A percentile compares a stretch with the other conserved stretches of the same genome.
Conservation (phyloP, 2,113 vertebrate species). For the Otus sunia region DNA sequence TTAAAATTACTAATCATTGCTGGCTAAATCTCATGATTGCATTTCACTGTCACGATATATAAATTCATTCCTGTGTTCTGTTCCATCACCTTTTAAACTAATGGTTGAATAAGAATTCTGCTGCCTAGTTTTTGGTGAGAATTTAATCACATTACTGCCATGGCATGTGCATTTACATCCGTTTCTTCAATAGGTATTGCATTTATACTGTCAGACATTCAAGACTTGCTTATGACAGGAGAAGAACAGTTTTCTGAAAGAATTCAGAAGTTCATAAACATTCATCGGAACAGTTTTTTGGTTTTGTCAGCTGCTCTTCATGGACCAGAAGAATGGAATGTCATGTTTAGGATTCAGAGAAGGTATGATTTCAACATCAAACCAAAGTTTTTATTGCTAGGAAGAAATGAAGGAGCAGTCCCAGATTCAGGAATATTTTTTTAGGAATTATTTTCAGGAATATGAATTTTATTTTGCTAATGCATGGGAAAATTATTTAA, state of each 20-base stretch:
- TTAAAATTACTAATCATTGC: neutral
- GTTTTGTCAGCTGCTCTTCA: constrained; percentile 83
- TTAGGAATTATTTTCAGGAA: neutral
- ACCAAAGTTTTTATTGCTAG: neutral
- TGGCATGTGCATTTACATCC: neutral
- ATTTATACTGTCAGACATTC: constrained; percentile 83
- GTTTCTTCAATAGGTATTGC: constrained; percentile 80
- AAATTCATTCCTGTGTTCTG: neutral
- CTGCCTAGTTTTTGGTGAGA: neutral
- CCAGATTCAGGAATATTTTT: neutral
- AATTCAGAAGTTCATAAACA: constrained; percentile 81
- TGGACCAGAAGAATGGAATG: constrained; percentile 78
- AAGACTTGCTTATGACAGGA: constrained; percentile 68
- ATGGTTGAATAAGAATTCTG: neutral
- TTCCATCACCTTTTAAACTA: neutral
- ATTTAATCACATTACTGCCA: neutral
- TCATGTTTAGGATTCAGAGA: constrained; percentile 83
- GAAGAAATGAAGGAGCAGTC: neutral
- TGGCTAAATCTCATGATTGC: neutral
- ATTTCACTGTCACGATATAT: neutral
- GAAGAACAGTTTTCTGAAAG: constrained; percentile 72
- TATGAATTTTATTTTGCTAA: constrained; percentile 25
- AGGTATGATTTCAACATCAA: constrained; percentile 75
- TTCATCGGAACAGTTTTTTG: constrained; percentile 91
- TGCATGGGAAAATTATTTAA: neutral